phyloP scores from a whole-genome alignment of 2,888 invertebrate species.

The Chalcosyrphus nemorum region DNA sequence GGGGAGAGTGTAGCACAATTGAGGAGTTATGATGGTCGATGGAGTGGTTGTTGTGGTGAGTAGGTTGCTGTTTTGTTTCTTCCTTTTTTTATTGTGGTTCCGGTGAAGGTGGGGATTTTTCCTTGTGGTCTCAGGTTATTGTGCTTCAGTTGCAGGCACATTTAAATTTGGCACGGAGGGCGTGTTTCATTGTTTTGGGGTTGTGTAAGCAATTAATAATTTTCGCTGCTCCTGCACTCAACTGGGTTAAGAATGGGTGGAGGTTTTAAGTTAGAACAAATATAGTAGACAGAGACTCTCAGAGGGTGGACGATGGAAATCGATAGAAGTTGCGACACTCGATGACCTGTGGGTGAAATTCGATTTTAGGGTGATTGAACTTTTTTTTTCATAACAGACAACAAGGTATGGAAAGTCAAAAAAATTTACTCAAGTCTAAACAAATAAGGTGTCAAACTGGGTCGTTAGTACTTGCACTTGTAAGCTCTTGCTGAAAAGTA shows the following conservation, averaged over 20 bases:
- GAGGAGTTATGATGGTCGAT: constrained; percentile 52
- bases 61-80: too few species aligned
- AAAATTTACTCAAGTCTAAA: too few species aligned
- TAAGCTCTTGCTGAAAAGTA: too few species aligned
- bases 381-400: too few species aligned
- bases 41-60: constrained; percentile 11
- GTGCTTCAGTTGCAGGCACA: constrained; percentile 36
- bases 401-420: too few species aligned
- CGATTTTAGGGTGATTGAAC: background rate
- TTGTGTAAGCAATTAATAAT: constrained; percentile 49
- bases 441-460: too few species aligned
- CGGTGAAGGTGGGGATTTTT: constrained; percentile 9
- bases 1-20: constrained; percentile 31
- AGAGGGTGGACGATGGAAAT: background rate
- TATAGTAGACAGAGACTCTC: background rate
- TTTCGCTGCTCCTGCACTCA: constrained; percentile 15
- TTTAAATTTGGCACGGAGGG: constrained; percentile 45
- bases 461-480: too few species aligned
- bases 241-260: background rate
- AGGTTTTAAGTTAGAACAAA: background rate
- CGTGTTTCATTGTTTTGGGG: constrained; percentile 38
- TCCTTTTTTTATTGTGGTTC: background rate
- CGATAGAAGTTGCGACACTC: background rate
- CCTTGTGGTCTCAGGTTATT: constrained; percentile 36
- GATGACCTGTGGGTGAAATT: background rate